These are phyloP conservation scores for Luidia sarsii DNA, from an alignment of 53 echinoderm and acorn worm species.

Conservation along the genomic window DNA sequence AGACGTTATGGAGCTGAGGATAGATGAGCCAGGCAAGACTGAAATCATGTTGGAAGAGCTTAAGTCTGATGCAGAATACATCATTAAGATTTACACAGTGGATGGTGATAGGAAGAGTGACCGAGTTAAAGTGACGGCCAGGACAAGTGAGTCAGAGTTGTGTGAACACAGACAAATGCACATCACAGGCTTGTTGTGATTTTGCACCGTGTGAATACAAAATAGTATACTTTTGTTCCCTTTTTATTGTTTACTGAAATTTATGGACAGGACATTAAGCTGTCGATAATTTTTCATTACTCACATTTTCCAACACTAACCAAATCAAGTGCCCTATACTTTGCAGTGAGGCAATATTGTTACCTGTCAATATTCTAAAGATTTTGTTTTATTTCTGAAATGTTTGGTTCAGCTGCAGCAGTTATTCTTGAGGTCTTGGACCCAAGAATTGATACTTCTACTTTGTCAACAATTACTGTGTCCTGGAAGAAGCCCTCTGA, in stretches of 20 bases:
- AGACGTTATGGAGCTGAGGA: constrained; percentile 59
- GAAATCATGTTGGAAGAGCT: constrained; percentile 63
- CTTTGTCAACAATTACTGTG: constrained; percentile 23
- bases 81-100: constrained; percentile 72
- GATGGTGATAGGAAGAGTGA: constrained; percentile 73
- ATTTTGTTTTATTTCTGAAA: too few relatives aligned
- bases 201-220: constrained; percentile 2
- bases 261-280: background rate
- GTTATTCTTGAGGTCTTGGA: constrained; percentile 4
- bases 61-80: constrained; percentile 64
- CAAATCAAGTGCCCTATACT: too few relatives aligned
- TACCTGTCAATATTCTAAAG: too few relatives aligned
- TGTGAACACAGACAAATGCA: background rate
- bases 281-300: background rate
- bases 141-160: constrained; percentile 58
- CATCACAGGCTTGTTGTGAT: background rate
- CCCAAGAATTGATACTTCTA: background rate
- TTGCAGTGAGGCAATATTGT: too few relatives aligned
- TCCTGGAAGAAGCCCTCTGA: constrained; percentile 44
- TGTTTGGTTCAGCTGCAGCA: too few relatives aligned
- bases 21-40: constrained; percentile 48
- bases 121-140: constrained; percentile 63
- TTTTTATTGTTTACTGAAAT: background rate
- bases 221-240: background rate
- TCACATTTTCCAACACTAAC: too few relatives aligned